These are phyloP conservation scores for Bellardia bayeri DNA, from an alignment of 2,888 invertebrate genomes.

Conservation along the genomic window DNA sequence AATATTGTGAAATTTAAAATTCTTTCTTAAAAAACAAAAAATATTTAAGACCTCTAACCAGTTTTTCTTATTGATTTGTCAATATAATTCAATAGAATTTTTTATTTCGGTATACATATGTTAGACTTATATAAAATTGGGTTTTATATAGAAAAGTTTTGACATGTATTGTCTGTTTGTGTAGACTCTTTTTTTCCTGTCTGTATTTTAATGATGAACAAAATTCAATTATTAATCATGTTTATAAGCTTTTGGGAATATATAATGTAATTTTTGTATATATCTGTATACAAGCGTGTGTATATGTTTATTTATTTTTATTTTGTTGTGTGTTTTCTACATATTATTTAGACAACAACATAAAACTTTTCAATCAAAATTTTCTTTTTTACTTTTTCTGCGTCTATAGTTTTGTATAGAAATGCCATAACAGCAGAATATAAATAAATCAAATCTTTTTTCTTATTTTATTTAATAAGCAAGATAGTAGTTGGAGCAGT, in stretches of 20 bases:
- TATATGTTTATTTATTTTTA: not conserved
- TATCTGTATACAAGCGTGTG: not conserved
- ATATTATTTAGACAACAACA: slow-evolving; percentile 40
- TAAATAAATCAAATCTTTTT: slow-evolving; percentile 51
- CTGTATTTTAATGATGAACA: not conserved
- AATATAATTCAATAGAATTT: slow-evolving; percentile 13
- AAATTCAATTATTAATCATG: slow-evolving; percentile 72
- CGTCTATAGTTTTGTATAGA: slow-evolving; percentile 17
- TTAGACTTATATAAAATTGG: slow-evolving; percentile 2
- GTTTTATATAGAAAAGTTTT: slow-evolving; percentile 12
- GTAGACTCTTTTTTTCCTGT: slow-evolving; percentile 25
- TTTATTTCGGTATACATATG: not conserved
- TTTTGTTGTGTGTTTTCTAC: slow-evolving; percentile 15
- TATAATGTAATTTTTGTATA: slow-evolving; percentile 49
- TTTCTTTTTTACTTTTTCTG: slow-evolving; percentile 24
- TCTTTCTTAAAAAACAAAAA: not conserved
- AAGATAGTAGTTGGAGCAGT: not conserved
- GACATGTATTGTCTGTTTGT: slow-evolving; percentile 14
- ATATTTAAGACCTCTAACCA: no score
- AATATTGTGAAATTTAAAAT: not conserved
- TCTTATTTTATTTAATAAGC: slow-evolving; percentile 41
- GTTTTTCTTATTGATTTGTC: not conserved
- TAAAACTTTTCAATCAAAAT: slow-evolving; percentile 68
- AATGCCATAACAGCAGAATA: slow-evolving; percentile 17
- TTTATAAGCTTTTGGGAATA: slow-evolving; percentile 70